A percentile compares a stretch with the other conserved stretches of the same genome.
These are phyloP conservation scores for Champsocephalus gunnari DNA, from an alignment of 2,797 vertebrate species.

Conservation along the genomic window DNA sequence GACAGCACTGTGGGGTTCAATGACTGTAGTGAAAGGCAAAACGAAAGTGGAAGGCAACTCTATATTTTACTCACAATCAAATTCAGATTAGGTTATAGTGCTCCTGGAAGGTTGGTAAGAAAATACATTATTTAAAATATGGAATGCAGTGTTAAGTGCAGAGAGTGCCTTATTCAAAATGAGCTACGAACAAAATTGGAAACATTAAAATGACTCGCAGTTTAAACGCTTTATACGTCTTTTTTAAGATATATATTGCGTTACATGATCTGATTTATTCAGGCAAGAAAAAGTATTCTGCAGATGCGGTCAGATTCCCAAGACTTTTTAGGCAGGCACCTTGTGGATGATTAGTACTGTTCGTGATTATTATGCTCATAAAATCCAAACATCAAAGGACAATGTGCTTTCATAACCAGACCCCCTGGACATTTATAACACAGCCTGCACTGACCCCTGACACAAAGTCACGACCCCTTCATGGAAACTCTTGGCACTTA, in stretches of 20 bases:
- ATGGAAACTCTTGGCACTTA: slow-evolving; percentile 44
- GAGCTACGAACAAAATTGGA: not conserved
- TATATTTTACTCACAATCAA: not conserved
- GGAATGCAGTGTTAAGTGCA: not conserved
- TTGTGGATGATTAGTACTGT: not conserved
- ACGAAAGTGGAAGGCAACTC: not conserved
- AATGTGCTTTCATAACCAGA: slow-evolving; percentile 19
- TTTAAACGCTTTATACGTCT: not conserved
- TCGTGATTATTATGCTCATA: slow-evolving; percentile 1
- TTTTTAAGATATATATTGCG: not conserved
- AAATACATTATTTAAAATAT: slow-evolving; percentile 1
- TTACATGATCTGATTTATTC: not conserved
- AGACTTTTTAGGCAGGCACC: not conserved
- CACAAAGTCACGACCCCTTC: slow-evolving; percentile 43
- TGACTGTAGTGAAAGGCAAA: not conserved
- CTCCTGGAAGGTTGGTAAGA: not conserved
- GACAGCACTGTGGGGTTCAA: not conserved
- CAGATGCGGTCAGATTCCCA: not conserved
- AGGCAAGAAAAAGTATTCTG: not conserved
- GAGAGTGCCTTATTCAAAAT: not conserved
- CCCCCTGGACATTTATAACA: slow-evolving; percentile 19
- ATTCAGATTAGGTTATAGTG: not conserved
- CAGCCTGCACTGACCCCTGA: slow-evolving; percentile 20
- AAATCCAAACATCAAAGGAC: slow-evolving; percentile 20
- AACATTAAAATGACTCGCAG: not conserved